Conservation (phyloP, 2,797 vertebrate genomes). For the Rhyacichthys aspro region DNA sequence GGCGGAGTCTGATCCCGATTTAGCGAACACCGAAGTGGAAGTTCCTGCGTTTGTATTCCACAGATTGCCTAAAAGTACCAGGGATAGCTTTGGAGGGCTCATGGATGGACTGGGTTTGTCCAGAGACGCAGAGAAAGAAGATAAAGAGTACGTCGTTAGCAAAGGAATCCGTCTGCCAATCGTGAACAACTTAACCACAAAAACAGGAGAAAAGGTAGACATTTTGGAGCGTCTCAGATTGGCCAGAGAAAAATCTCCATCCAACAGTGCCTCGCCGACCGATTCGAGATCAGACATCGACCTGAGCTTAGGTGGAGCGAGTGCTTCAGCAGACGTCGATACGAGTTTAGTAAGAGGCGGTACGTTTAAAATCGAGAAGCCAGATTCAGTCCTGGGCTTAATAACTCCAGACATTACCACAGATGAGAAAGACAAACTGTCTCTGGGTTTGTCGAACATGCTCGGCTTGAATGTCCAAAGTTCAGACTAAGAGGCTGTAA, state of each 20-base stretch:
- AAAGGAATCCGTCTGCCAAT: constrained; percentile 65
- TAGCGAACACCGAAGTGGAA: constrained; percentile 14
- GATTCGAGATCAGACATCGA: constrained; percentile 38
- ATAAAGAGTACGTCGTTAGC: constrained; percentile 61
- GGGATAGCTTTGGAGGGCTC: constrained; percentile 26
- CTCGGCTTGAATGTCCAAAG: constrained; percentile 61
- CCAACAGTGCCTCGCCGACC: constrained; percentile 26
- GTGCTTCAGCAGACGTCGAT: constrained; percentile 30
- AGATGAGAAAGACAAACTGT: constrained; percentile 63
- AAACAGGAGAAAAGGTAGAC: constrained; percentile 56
- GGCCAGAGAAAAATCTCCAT: constrained; percentile 51
- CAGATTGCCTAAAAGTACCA: constrained; percentile 56
- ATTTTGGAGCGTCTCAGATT: constrained; percentile 73
- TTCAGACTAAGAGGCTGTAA: constrained; percentile 11
- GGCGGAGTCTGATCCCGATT: constrained; percentile 36
- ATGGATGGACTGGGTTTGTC: constrained; percentile 27
- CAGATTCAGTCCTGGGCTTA: constrained; percentile 37
- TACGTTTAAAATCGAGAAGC: constrained; percentile 74
- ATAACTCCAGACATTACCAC: constrained; percentile 33
- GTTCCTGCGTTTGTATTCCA: constrained; percentile 76
- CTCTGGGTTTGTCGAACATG: constrained; percentile 78
- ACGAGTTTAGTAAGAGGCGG: constrained; percentile 55
- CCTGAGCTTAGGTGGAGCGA: constrained; percentile 27
- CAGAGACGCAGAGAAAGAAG: constrained; percentile 34
- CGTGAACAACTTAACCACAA: constrained; percentile 32